phyloP scores from a whole-genome alignment of 2,888 invertebrate species.

The Xestia xanthographa region DNA sequence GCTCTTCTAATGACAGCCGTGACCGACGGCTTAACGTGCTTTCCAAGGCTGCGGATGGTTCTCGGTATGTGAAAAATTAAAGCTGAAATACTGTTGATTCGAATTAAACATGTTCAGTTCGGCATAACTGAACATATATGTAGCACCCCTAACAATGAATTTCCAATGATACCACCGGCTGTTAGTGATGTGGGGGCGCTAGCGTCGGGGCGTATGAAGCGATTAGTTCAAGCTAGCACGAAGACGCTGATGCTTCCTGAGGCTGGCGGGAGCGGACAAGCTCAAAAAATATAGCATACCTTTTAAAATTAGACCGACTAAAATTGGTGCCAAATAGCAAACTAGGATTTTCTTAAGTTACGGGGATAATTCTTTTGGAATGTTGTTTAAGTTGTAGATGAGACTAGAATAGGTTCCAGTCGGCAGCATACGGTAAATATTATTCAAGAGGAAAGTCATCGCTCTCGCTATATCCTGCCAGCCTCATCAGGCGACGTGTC shows the following conservation, averaged over 20 bases:
- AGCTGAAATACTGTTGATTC: not conserved
- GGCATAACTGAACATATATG: not conserved
- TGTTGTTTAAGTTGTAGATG: not conserved
- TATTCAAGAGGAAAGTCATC: not conserved
- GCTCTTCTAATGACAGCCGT: not conserved
- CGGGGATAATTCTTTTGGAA: not conserved
- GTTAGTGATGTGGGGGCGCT: slow-evolving; percentile 36
- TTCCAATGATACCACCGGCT: slow-evolving; percentile 1
- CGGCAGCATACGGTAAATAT: not conserved
- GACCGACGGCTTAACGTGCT: not conserved
- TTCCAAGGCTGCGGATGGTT: not conserved
- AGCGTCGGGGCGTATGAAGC: slow-evolving; percentile 49
- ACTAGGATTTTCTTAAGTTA: too few relatives aligned
- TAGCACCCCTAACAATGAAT: not conserved
- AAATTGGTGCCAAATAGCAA: not conserved
- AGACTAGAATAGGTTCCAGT: not conserved
- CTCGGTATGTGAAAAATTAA: not conserved
- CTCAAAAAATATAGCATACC: too few relatives aligned
- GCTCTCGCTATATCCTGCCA: slow-evolving; percentile 22
- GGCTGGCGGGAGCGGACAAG: slow-evolving; percentile 22
- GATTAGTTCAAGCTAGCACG: slow-evolving; percentile 57
- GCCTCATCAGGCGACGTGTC: slow-evolving; percentile 21
- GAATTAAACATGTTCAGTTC: too few relatives aligned
- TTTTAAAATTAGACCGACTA: not conserved
- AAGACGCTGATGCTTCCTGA: slow-evolving; percentile 15